A percentile compares a stretch with the other conserved stretches of the same genome.
Conservation (phyloP, 2,888 invertebrate genomes). For the Drosophila lacicola region DNA sequence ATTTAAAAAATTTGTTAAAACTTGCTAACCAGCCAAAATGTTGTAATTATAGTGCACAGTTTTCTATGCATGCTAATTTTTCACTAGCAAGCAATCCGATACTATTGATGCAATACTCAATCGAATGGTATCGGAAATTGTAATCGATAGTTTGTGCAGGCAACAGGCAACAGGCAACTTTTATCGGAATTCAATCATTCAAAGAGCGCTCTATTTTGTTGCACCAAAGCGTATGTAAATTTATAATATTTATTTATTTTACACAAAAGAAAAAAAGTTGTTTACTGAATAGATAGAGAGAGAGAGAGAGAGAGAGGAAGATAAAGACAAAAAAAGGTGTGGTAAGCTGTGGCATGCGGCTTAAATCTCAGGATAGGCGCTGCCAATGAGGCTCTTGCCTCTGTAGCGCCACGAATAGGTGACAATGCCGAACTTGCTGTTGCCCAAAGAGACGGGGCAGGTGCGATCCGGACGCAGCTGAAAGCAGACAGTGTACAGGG, state of each 20-base stretch:
- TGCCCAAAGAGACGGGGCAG: conserved; percentile 91
- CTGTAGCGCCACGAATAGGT: conserved; percentile 91
- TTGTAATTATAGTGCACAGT: not conserved
- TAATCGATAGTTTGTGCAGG: not conserved
- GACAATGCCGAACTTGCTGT: conserved; percentile 89
- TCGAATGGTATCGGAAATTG: no score
- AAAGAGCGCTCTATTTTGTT: not conserved
- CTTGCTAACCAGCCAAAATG: not conserved
- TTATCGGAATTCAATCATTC: conserved; percentile 2
- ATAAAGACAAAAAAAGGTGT: conserved; percentile 7
- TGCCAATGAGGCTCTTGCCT: conserved; percentile 92
- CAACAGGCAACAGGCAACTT: not conserved
- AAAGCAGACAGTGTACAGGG: conserved; percentile 95
- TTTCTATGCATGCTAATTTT: not conserved
- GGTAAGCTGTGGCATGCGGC: conserved; percentile 60
- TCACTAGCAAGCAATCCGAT: not conserved
- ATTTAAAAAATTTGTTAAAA: not conserved
- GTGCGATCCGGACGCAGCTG: conserved; percentile 90
- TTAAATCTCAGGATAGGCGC: conserved; percentile 92
- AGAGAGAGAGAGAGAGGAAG: not conserved
- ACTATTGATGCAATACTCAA: no score
- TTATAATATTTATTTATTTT: conserved; percentile 40
- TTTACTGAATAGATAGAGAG: conserved; percentile 11
- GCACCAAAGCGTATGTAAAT: not conserved
- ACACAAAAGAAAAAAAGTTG: conserved; percentile 23